Base-by-base conservation (phyloP, 2,797 vertebrate genomes). In the Odontamblyopus lacepedii region DNA sequence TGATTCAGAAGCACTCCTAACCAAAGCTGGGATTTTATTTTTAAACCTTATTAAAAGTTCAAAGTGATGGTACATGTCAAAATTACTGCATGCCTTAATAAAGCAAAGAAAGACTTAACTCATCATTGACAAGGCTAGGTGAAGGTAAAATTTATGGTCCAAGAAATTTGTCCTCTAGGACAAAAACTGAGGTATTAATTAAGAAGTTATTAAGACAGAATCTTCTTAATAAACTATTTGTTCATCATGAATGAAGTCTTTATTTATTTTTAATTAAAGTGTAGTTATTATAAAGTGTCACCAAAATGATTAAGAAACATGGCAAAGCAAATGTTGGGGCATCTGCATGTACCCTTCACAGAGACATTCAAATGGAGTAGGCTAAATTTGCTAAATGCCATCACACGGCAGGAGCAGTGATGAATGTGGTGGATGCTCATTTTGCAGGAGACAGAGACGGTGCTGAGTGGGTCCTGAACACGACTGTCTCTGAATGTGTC, bases 401-500 rank as follows among this genome's bases (percentile, higher is more conserved):
- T 76, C 72, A 69, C 65, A 61, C 27, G 11, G 38, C 27, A 27
- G 50, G 73, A 6, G 2, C 48, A 62, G 35, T 70, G 48, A 68
- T 78, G 63, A 55, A 77, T 56, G 64, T 67, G 69, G 69, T 67
- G 69, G 72, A 71, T 78, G 78, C 69, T 85, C 71, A 67, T 63
- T 86, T 82, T 80, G 80, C 83, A 65, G 72, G 35, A 85, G 56
- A 76, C 78, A 68, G 80, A 13, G 65, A 56, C 69, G 64, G 72
- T 83, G 79, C 74, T 71, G 71, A 81, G 79, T 81, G 83, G 73
- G 83, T 78, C 63, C 68, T 83, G 84, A 83, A 81, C 83, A 87
- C 62, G 80, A 87, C 79, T 83, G 41, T 76, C 69, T 75, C 51
- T 77, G 70, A 78, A 70, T 85, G 87, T 90, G 89, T 92, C 85